A percentile compares a stretch with the other conserved stretches of the same genome.
These are phyloP conservation scores for Drosophila vallismaia DNA, from an alignment of 2,888 invertebrate species.

Conservation along the genomic window DNA sequence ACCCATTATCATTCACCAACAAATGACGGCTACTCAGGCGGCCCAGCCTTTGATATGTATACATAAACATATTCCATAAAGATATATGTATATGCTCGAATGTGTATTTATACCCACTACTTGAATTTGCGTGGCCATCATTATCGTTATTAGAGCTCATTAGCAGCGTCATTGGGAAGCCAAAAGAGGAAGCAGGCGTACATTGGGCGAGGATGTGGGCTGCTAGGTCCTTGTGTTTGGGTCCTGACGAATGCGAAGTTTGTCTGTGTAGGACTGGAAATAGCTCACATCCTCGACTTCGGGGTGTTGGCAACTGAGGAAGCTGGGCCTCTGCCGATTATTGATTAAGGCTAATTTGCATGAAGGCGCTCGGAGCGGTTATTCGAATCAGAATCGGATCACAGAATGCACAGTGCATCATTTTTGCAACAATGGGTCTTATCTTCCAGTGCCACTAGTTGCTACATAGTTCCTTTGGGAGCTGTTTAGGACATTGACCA, in stretches of 20 bases:
- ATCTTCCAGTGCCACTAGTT: background rate
- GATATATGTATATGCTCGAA: constrained; percentile 1
- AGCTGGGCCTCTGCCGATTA: constrained; percentile 13
- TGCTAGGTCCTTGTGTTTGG: constrained; percentile 1
- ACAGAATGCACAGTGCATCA: background rate
- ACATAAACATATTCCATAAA: constrained; percentile 20
- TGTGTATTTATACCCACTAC: constrained; percentile 44
- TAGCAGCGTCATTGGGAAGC: constrained; percentile 56
- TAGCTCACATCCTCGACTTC: background rate
- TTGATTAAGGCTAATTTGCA: constrained; percentile 58
- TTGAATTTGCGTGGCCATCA: constrained; percentile 48
- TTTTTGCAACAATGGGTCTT: background rate
- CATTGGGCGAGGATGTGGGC: background rate
- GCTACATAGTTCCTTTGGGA: background rate
- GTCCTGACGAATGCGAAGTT: background rate
- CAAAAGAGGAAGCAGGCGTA: constrained; percentile 15
- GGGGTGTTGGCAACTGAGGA: constrained; percentile 3
- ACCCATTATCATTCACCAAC: constrained; percentile 20
- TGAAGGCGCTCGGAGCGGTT: constrained; percentile 14
- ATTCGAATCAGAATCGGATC: constrained; percentile 15
- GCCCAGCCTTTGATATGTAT: constrained; percentile 8
- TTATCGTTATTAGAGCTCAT: constrained; percentile 73
- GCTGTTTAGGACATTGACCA: constrained; percentile 12
- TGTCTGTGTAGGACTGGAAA: constrained; percentile 1
- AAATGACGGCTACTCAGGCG: constrained; percentile 47